These are phyloP conservation scores for Drosophila nigrodunni DNA, from an alignment of 1,140 invertebrate species.

Conservation along the genomic window DNA sequence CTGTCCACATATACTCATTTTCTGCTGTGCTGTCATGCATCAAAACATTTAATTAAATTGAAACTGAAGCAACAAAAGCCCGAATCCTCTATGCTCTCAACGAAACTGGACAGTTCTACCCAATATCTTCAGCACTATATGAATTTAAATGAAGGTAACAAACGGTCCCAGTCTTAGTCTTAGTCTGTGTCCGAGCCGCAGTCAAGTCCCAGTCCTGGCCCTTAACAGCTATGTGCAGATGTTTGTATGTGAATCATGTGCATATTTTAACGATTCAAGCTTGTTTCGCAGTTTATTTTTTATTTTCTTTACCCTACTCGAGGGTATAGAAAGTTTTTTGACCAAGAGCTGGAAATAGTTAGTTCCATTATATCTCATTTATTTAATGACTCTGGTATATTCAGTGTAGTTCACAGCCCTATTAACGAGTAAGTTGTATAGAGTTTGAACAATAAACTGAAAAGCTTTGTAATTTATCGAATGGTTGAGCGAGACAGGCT, in stretches of 20 bases:
- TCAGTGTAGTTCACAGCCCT: no score
- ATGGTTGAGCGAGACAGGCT: no score
- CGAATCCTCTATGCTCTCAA: constrained; percentile 28
- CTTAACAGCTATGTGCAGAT: constrained; percentile 40
- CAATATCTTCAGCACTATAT: constrained; percentile 45
- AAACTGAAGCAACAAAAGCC: constrained; percentile 53
- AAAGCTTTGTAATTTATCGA: no score
- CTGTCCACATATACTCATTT: constrained; percentile 12
- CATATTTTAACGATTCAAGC: constrained; percentile 64
- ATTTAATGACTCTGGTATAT: no score
- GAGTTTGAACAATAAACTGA: no score
- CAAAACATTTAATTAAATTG: constrained; percentile 83
- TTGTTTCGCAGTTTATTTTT: constrained; percentile 24
- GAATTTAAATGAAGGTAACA: constrained; percentile 75
- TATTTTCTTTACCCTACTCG: not conserved
- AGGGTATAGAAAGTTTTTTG: no score
- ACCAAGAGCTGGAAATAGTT: no score
- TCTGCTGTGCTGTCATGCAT: constrained; percentile 70
- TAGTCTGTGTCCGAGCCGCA: not conserved
- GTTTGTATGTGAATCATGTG: constrained; percentile 65
- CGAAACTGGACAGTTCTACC: constrained; percentile 21
- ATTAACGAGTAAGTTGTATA: no score
- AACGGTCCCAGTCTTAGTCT: not conserved
- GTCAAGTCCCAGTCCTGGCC: not conserved
- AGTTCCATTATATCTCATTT: no score